A percentile compares a stretch with the other conserved stretches of the same genome.
These are phyloP conservation scores for Cydia fagiglandana DNA, from an alignment of 1,140 invertebrate species.

Conservation along the genomic window DNA sequence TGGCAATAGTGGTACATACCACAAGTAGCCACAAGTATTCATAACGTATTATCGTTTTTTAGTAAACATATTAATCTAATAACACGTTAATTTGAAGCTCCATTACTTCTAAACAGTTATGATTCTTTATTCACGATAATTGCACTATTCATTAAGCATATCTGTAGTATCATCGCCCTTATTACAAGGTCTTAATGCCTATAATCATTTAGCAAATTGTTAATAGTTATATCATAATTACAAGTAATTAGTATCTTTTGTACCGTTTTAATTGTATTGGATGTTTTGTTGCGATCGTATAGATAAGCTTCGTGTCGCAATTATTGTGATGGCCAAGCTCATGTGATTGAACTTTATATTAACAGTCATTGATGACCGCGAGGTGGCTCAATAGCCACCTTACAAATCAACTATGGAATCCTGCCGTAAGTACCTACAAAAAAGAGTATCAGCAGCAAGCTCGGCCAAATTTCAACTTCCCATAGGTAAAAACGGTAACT, in stretches of 20 bases:
- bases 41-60: too few relatives aligned
- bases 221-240: background rate
- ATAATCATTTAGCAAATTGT: background rate
- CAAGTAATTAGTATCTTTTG: slow-evolving; percentile 17
- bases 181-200: background rate
- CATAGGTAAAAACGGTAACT: too few relatives aligned
- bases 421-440: too few relatives aligned
- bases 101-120: slow-evolving; percentile 2
- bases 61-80: background rate
- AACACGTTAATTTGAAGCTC: background rate
- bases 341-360: background rate
- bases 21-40: too few relatives aligned
- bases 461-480: too few relatives aligned
- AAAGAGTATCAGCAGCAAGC: too few relatives aligned
- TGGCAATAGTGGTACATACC: too few relatives aligned
- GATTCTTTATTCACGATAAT: background rate
- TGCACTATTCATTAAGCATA: background rate
- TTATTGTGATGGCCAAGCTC: background rate
- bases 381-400: background rate
- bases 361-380: background rate
- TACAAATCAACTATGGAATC: background rate
- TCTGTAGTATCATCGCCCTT: background rate
- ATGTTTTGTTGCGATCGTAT: slow-evolving; percentile 7
- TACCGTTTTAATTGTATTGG: background rate
- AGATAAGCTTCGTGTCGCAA: background rate